Evolutionary conservation across 2,113 vertebrate species (phyloP).

Genomic region (Sinocyclocheilus anophthalmus): DNA sequence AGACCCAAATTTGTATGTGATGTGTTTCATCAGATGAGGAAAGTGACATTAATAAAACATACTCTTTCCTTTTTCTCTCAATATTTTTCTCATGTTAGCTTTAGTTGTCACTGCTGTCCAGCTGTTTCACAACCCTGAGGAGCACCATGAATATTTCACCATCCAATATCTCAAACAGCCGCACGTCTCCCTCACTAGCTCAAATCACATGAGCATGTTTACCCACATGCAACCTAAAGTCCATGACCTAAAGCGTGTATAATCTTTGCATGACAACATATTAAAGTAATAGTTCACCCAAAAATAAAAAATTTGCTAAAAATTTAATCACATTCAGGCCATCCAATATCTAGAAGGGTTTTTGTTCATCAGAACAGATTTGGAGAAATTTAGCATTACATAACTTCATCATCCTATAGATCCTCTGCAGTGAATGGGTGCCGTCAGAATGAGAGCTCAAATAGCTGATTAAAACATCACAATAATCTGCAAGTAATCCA

Average conservation of each 20-base stretch:
- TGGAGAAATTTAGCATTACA: too few species aligned
- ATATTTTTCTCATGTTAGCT: slow-evolving; percentile 11
- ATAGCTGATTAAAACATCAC: too few species aligned
- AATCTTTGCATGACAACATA: too few species aligned
- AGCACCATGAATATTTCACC: slow-evolving; percentile 42
- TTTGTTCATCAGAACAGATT: too few species aligned
- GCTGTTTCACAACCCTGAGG: slow-evolving; percentile 22
- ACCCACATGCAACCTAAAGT: background rate
- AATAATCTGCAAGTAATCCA: too few species aligned
- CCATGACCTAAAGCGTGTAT: background rate
- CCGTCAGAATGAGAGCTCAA: too few species aligned
- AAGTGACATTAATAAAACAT: slow-evolving; percentile 45
- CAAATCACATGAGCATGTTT: slow-evolving; percentile 3
- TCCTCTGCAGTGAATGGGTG: too few species aligned
- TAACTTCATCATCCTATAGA: too few species aligned
- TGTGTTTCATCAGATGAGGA: slow-evolving; percentile 43
- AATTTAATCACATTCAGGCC: too few species aligned
- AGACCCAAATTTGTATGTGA: slow-evolving; percentile 41
- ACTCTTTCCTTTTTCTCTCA: background rate
- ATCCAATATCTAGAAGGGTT: too few species aligned
- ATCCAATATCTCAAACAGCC: slow-evolving; percentile 35
- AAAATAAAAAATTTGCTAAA: too few species aligned
- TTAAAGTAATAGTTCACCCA: too few species aligned
- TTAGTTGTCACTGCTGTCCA: slow-evolving; percentile 26
- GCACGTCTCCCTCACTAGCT: background rate